Percentiles rank a stretch among this genome's conserved stretches.
phyloP scores from a whole-genome alignment of 2,888 invertebrate species.

The Cryptops parisi region DNA sequence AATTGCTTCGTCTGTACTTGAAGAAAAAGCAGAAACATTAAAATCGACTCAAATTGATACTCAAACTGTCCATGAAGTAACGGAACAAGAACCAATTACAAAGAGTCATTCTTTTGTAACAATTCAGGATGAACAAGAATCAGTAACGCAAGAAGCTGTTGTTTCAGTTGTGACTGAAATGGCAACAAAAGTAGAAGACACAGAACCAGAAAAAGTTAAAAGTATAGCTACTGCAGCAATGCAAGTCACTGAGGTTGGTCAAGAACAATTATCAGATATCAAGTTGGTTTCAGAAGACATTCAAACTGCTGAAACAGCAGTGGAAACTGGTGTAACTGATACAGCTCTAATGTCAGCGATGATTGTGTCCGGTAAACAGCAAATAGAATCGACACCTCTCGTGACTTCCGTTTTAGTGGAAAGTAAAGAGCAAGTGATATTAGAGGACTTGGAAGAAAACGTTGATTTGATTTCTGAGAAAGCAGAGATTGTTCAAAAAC shows the following conservation, averaged over 20 bases:
- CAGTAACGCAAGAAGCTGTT: neutral
- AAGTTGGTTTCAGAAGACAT: conserved; percentile 26
- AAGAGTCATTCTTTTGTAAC: too few species aligned
- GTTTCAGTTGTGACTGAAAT: neutral
- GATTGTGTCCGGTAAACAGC: too few species aligned
- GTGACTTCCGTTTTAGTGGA: too few species aligned
- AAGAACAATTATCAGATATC: neutral
- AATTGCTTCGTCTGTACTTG: conserved; percentile 18
- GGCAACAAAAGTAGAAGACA: neutral
- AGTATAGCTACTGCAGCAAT: conserved; percentile 4
- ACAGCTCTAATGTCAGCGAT: too few species aligned
- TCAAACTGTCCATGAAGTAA: neutral
- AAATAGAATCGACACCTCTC: too few species aligned
- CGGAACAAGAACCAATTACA: neutral
- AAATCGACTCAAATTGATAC: neutral
- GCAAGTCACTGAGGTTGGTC: neutral
- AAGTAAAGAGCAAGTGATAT: too few species aligned
- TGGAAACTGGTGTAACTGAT: too few species aligned
- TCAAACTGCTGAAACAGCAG: conserved; percentile 15
- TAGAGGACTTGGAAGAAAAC: too few species aligned
- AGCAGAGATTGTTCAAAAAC: too few species aligned
- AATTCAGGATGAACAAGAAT: neutral
- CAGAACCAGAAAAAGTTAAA: neutral
- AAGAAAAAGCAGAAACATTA: neutral
- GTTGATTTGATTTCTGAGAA: too few species aligned